A percentile compares a stretch with the other conserved stretches of the same genome.
These are phyloP conservation scores for Oreotragus oreotragus DNA, from an alignment of 2,113 vertebrate genomes.

Conservation along the genomic window DNA sequence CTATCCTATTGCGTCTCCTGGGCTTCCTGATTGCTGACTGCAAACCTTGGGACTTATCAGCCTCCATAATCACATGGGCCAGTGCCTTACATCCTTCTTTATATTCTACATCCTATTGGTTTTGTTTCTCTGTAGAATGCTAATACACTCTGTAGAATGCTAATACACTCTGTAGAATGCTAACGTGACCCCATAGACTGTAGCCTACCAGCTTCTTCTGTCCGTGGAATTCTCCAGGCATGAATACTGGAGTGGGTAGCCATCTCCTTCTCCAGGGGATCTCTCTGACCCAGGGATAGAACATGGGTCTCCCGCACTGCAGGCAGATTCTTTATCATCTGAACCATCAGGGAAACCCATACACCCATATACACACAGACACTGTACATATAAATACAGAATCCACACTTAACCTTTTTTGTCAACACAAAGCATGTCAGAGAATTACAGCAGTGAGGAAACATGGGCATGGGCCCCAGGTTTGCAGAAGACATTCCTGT, in stretches of 20 bases:
- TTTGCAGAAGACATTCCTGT: background rate
- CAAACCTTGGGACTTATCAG: background rate
- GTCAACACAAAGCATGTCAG: background rate
- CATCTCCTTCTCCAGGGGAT: background rate
- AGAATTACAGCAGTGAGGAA: background rate
- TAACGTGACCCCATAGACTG: background rate
- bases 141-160: background rate
- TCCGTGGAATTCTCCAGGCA: background rate
- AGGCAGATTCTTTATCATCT: background rate
- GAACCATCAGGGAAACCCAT: background rate
- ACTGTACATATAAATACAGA: background rate
- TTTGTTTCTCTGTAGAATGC: background rate
- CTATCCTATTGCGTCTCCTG: background rate
- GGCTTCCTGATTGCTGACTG: background rate
- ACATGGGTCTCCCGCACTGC: background rate
- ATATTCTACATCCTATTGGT: background rate
- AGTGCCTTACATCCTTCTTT: background rate
- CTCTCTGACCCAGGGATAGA: background rate
- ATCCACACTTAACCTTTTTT: background rate
- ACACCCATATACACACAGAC: background rate
- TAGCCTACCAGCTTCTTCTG: background rate
- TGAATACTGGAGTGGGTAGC: background rate
- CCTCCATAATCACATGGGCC: background rate
- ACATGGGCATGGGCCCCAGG: background rate
- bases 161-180: background rate